phyloP scores from a whole-genome alignment of 2,888 invertebrate genomes.

The Tenodera sinensis region DNA sequence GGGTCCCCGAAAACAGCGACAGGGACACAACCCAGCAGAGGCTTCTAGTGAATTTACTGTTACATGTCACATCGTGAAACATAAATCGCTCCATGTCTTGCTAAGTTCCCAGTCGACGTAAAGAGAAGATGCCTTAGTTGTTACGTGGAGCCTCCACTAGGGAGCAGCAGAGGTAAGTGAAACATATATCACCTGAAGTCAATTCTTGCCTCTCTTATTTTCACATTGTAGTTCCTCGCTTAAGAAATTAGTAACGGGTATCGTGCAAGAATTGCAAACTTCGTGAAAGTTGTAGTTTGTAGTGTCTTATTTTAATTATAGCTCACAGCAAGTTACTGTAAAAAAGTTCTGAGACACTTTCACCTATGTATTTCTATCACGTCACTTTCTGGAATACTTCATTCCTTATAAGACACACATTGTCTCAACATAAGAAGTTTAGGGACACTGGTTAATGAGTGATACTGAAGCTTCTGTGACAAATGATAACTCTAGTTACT shows the following conservation, averaged over 20 bases:
- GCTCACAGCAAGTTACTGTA: too few species aligned
- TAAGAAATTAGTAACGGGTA: neutral
- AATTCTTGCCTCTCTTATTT: neutral
- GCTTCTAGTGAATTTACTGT: neutral
- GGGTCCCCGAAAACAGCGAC: neutral
- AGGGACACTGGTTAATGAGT: too few species aligned
- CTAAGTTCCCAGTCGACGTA: neutral
- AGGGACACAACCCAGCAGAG: neutral
- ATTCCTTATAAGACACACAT: too few species aligned
- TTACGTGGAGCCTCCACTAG: neutral
- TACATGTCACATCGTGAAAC: conserved; percentile 4
- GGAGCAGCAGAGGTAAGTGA: neutral
- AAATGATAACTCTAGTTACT: too few species aligned
- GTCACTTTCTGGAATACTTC: too few species aligned
- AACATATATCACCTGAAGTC: neutral
- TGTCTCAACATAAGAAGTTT: too few species aligned
- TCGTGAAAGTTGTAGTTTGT: too few species aligned
- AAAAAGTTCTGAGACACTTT: too few species aligned
- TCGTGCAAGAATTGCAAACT: too few species aligned
- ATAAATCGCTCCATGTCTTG: conserved; percentile 9
- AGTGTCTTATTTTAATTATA: too few species aligned
- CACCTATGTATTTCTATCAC: too few species aligned
- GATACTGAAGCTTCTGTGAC: too few species aligned
- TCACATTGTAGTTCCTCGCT: neutral
- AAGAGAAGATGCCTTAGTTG: neutral